These are phyloP conservation scores for Channa argus DNA, from an alignment of 2,113 vertebrate species.

Conservation along the genomic window DNA sequence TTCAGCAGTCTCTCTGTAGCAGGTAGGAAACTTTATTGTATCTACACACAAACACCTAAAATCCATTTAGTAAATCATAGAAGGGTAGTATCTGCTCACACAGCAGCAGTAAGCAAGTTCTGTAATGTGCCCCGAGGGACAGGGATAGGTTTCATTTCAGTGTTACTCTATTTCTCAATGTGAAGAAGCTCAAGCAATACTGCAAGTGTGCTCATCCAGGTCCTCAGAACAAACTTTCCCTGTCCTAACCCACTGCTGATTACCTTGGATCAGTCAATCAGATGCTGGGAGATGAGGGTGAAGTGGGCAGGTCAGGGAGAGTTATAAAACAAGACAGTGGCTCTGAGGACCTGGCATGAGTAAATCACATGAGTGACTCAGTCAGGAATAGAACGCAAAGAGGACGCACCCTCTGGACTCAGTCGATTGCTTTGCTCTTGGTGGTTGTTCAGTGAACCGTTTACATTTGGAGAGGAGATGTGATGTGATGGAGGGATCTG, in stretches of 20 bases:
- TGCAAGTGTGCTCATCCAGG: neutral
- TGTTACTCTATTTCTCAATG: neutral
- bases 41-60: slow-evolving; percentile 2
- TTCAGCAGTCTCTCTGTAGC: neutral
- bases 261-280: no score
- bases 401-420: slow-evolving; percentile 89
- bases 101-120: slow-evolving; percentile 17
- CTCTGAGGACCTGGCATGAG: no score
- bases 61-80: slow-evolving; percentile 6
- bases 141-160: neutral
- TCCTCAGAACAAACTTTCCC: no score
- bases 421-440: slow-evolving; percentile 82
- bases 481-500: slow-evolving; percentile 85
- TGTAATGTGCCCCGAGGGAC: slow-evolving; percentile 15
- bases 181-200: neutral
- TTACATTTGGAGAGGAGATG: slow-evolving; percentile 87
- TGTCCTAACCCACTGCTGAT: no score
- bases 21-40: neutral
- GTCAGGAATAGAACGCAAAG: neutral
- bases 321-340: neutral
- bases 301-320: neutral
- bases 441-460: slow-evolving; percentile 79
- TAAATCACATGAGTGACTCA: neutral
- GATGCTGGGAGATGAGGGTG: no score
- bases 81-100: slow-evolving; percentile 22